Percentiles rank a stretch among this genome's conserved stretches.
These are phyloP conservation scores for Caenorhabditis imperialis DNA, from an alignment of 2,888 invertebrate species.

Conservation along the genomic window DNA sequence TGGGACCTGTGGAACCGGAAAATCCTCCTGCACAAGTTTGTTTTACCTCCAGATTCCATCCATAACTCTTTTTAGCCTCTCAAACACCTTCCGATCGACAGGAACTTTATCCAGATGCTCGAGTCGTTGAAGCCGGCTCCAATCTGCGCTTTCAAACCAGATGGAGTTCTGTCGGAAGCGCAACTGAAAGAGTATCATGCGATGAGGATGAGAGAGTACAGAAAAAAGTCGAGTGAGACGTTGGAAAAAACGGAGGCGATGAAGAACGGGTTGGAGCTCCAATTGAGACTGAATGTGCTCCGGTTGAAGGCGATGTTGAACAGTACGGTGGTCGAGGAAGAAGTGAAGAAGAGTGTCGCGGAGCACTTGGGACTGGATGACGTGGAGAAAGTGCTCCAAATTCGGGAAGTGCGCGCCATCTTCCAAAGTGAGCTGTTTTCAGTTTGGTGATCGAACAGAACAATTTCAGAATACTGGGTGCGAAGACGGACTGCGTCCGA, in stretches of 20 bases:
- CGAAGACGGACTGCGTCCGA: background rate
- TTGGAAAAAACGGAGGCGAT: constrained; percentile 4
- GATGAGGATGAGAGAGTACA: constrained; percentile 12
- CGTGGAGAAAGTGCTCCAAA: background rate
- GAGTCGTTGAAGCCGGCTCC: constrained; percentile 8
- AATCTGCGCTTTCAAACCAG: background rate
- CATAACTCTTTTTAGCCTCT: too few species aligned
- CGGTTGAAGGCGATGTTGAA: background rate
- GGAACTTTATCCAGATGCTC: constrained; percentile 2
- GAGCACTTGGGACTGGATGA: background rate
- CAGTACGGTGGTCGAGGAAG: background rate
- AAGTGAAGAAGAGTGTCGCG: background rate
- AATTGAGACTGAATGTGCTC: background rate
- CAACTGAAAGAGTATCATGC: constrained; percentile 8
- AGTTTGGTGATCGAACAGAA: background rate
- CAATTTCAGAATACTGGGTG: constrained; percentile 3
- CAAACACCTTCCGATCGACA: too few species aligned
- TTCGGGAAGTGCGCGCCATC: background rate
- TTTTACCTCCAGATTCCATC: too few species aligned
- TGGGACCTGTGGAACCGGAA: too few species aligned
- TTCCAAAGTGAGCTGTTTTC: constrained; percentile 1
- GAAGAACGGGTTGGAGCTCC: constrained; percentile 1
- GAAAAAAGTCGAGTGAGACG: constrained; percentile 7
- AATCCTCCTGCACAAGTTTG: too few species aligned
- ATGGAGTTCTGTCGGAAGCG: background rate